Evolutionary conservation across 2,797 vertebrate species (phyloP).

Genomic region (Vipera latastei): DNA sequence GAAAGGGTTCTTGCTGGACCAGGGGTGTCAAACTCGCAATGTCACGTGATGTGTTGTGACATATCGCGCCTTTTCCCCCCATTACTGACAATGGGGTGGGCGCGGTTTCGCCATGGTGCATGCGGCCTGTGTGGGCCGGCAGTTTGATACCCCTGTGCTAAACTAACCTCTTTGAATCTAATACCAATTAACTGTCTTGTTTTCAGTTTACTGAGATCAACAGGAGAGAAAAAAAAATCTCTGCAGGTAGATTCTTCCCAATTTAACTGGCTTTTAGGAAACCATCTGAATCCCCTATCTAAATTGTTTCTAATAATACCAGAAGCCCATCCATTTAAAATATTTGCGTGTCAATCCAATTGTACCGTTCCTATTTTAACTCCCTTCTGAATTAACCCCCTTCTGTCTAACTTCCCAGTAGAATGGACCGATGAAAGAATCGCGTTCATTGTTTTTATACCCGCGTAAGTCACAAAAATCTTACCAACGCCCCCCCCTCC

Average conservation of each 20-base stretch:
- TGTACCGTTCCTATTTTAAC: background rate
- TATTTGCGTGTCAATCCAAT: background rate
- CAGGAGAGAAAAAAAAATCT: background rate
- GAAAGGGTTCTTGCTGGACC: background rate
- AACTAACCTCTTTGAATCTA: background rate
- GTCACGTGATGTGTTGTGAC: too few species aligned
- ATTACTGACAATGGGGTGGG: too few species aligned
- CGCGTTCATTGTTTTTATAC: background rate
- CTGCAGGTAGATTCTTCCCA: background rate
- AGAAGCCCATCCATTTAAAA: background rate
- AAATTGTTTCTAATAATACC: background rate
- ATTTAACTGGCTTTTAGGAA: background rate
- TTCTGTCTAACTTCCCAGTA: background rate
- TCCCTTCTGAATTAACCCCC: background rate
- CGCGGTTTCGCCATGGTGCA: too few species aligned
- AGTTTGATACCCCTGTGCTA: too few species aligned
- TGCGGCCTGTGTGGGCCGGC: too few species aligned
- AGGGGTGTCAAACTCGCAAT: too few species aligned
- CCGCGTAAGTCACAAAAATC: background rate
- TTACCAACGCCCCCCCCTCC: background rate
- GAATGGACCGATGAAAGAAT: background rate
- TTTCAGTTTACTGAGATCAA: background rate
- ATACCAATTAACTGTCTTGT: background rate
- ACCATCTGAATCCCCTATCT: background rate
- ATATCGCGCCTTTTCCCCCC: too few species aligned